Evolutionary conservation across 2,888 invertebrate genomes (phyloP).

Genomic region (Pinctada fucata): DNA sequence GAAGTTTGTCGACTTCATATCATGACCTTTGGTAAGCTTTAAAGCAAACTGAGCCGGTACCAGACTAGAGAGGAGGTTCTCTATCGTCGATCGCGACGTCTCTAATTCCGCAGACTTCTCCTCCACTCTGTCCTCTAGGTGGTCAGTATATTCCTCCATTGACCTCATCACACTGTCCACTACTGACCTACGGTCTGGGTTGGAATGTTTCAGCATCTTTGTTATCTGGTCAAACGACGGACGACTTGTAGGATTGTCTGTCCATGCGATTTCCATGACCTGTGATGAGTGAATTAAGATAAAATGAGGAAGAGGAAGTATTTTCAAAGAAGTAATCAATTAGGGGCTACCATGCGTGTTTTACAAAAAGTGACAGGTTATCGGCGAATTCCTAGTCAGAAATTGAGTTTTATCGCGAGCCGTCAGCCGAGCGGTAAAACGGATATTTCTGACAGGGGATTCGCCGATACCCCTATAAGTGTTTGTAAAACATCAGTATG

Average conservation of each 20-base stretch:
- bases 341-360: too few species aligned
- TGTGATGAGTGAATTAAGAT: neutral
- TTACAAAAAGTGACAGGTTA: too few species aligned
- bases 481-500: too few species aligned
- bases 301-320: too few species aligned
- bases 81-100: conserved; percentile 55
- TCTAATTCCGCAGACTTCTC: conserved; percentile 61
- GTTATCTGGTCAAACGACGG: conserved; percentile 63
- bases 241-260: conserved; percentile 53
- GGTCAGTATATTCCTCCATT: conserved; percentile 60
- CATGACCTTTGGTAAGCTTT: conserved; percentile 16
- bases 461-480: too few species aligned
- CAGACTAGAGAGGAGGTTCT: conserved; percentile 62
- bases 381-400: too few species aligned
- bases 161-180: conserved; percentile 74
- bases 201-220: conserved; percentile 59
- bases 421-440: too few species aligned
- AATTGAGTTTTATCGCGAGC: too few species aligned
- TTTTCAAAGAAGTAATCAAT: too few species aligned
- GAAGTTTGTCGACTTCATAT: neutral
- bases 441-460: too few species aligned
- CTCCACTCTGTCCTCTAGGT: conserved; percentile 68
- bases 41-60: conserved; percentile 47
- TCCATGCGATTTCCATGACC: conserved; percentile 66
- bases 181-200: conserved; percentile 63